Evolutionary conservation across 2,888 invertebrate genomes (phyloP).

Genomic region (Tupiocoris notatus): DNA sequence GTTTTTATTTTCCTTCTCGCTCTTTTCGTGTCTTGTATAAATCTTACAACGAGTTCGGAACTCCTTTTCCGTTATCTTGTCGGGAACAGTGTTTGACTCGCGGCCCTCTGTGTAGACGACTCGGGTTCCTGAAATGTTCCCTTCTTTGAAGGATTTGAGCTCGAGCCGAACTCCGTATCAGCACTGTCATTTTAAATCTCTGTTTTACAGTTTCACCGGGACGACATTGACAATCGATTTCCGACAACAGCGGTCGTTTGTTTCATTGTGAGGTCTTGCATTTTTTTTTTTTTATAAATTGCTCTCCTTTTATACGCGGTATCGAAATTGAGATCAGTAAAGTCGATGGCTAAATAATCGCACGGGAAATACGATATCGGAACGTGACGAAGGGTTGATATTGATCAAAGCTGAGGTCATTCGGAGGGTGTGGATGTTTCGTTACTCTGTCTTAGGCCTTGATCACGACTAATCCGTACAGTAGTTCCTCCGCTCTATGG

Average conservation of each 20-base stretch:
- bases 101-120: not conserved
- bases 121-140: not conserved
- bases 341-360: not conserved
- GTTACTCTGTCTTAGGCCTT: not conserved
- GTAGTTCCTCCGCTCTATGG: not conserved
- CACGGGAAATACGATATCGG: not conserved
- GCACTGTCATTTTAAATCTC: not conserved
- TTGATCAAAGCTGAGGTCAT: not conserved
- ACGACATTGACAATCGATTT: no score
- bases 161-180: not conserved
- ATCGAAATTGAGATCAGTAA: no score
- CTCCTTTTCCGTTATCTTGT: not conserved
- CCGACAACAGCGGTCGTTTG: no score
- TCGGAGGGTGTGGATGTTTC: not conserved
- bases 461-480: not conserved
- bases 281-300: no score
- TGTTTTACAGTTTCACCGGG: not conserved
- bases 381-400: not conserved
- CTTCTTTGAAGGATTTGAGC: not conserved
- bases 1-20: not conserved
- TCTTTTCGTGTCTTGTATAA: conserved; percentile 19
- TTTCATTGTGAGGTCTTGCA: no score
- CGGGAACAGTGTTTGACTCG: not conserved
- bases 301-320: no score
- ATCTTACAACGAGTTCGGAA: conserved; percentile 7